Conservation (phyloP, 2,797 vertebrate species). For the Sebastes nivosus region DNA sequence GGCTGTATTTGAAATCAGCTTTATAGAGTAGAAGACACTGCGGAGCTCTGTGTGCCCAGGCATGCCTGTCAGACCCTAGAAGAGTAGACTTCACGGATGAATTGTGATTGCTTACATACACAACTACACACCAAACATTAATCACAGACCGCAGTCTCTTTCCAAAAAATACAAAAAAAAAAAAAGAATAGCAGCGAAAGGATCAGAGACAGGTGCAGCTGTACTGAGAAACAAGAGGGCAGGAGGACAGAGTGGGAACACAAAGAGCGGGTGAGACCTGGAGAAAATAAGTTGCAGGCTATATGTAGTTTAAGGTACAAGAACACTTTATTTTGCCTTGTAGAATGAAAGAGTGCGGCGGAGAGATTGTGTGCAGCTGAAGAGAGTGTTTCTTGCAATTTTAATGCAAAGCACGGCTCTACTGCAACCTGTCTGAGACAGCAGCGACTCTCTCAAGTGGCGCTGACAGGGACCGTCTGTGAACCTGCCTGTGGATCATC, state of each 20-base stretch:
- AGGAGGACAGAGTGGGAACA: constrained; percentile 10
- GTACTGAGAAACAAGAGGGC: constrained; percentile 36
- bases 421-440: constrained; percentile 72
- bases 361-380: constrained; percentile 33
- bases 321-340: constrained; percentile 40
- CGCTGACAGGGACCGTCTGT: constrained; percentile 71
- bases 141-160: constrained; percentile 68
- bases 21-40: constrained; percentile 70
- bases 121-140: constrained; percentile 77
- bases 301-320: constrained; percentile 31
- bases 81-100: constrained; percentile 70
- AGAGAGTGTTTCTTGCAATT: constrained; percentile 66
- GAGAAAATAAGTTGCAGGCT: constrained; percentile 9
- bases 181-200: background rate
- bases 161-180: constrained; percentile 27
- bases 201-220: constrained; percentile 46
- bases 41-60: constrained; percentile 57
- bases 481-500: constrained; percentile 68
- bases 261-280: constrained; percentile 13
- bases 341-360: constrained; percentile 21
- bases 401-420: constrained; percentile 75
- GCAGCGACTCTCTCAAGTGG: constrained; percentile 71
- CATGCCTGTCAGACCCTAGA: constrained; percentile 68
- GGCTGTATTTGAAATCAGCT: constrained; percentile 79
- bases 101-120: constrained; percentile 79